phyloP scores from a whole-genome alignment of 2,888 invertebrate genomes.

The Diogma glabrata region DNA sequence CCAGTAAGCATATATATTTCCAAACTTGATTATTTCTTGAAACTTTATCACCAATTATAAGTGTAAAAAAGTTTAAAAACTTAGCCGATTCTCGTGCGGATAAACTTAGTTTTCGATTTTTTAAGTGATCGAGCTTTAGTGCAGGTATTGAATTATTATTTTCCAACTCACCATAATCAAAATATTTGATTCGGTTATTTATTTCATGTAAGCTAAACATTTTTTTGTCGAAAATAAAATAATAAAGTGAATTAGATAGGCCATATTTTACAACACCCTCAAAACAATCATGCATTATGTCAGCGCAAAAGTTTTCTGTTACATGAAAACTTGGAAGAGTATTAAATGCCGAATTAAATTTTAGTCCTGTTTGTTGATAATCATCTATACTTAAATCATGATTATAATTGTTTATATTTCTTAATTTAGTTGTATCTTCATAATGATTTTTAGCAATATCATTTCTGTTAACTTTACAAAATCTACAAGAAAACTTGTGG shows the following conservation, averaged over 20 bases:
- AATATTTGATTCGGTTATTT: too few relatives aligned
- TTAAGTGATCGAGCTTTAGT: background rate
- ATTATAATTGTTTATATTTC: background rate
- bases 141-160: background rate
- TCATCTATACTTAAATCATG: background rate
- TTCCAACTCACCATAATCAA: too few relatives aligned
- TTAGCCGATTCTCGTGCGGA: background rate
- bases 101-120: background rate
- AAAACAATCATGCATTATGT: slow-evolving; percentile 8
- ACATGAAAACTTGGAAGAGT: slow-evolving; percentile 5
- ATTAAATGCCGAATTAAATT: slow-evolving; percentile 1
- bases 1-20: background rate
- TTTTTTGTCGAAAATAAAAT: slow-evolving; percentile 1
- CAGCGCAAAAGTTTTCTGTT: slow-evolving; percentile 3
- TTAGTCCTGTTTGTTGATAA: background rate
- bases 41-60: background rate
- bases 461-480: background rate
- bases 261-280: slow-evolving; percentile 5
- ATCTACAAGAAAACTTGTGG: background rate
- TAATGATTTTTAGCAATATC: background rate
- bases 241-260: background rate
- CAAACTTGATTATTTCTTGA: background rate
- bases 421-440: background rate
- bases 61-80: background rate
- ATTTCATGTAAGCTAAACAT: background rate